Evolutionary conservation across 2,113 vertebrate species (phyloP).

Genomic region (Zosterops hypoxanthus): DNA sequence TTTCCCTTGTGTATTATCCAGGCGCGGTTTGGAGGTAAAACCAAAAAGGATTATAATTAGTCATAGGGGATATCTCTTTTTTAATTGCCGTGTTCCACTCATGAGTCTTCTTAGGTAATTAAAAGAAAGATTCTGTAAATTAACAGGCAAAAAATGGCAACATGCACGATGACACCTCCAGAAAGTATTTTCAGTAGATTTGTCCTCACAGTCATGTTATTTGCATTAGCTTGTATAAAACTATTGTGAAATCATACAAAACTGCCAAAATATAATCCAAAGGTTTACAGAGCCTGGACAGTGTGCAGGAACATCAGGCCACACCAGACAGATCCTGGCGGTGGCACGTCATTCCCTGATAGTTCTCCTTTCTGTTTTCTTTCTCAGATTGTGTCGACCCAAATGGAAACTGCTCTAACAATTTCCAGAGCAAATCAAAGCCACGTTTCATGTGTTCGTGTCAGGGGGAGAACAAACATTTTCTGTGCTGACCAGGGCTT

Average conservation of each 20-base stretch:
- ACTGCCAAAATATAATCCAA: background rate
- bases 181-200: background rate
- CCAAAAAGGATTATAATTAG: background rate
- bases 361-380: background rate
- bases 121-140: background rate
- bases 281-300: background rate
- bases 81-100: background rate
- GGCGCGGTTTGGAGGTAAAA: background rate
- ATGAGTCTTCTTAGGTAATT: background rate
- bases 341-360: background rate
- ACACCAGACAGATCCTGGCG: background rate
- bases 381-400: constrained; percentile 59
- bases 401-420: constrained; percentile 44
- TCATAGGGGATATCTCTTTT: background rate
- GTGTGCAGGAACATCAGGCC: background rate
- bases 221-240: background rate
- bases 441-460: constrained; percentile 52
- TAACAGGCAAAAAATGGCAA: background rate
- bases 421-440: constrained; percentile 57
- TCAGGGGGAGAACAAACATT: constrained; percentile 71
- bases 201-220: background rate
- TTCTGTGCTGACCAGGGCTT: constrained; percentile 76
- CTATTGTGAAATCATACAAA: background rate
- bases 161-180: too few species aligned
- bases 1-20: background rate